Conservation (phyloP, 2,888 invertebrate genomes). For the Caenorhabditis virilis region DNA sequence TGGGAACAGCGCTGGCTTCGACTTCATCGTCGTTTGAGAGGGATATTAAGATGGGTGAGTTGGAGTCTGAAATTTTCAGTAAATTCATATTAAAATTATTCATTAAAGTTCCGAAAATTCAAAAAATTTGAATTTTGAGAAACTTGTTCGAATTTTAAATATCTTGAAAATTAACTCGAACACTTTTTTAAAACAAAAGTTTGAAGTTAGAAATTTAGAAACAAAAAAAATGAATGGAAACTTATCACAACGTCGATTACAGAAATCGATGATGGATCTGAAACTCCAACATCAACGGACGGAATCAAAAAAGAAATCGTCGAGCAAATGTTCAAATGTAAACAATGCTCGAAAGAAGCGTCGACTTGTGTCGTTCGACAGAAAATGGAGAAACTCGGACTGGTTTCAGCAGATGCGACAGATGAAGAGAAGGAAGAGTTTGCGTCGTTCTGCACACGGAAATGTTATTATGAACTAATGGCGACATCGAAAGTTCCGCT, state of each 20-base stretch:
- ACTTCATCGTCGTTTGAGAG: conserved; percentile 4
- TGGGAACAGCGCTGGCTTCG: conserved; percentile 10
- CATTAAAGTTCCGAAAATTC: too few species aligned
- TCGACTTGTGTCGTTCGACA: conserved; percentile 6
- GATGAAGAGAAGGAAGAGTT: conserved; percentile 68
- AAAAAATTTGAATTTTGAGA: too few species aligned
- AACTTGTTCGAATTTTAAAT: too few species aligned
- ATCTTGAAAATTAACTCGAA: too few species aligned
- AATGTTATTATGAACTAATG: conserved; percentile 86
- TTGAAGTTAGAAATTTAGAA: background rate
- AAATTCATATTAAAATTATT: too few species aligned
- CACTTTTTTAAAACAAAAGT: background rate
- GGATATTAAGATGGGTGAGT: conserved; percentile 21
- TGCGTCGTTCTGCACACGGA: conserved; percentile 81
- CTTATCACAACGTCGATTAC: background rate
- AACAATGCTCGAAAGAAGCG: conserved; percentile 9
- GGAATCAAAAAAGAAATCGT: conserved; percentile 16
- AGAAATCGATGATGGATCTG: conserved; percentile 7
- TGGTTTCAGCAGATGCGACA: conserved; percentile 8
- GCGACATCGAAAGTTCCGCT: conserved; percentile 73
- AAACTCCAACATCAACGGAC: background rate
- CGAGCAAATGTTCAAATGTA: conserved; percentile 12
- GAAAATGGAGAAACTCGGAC: conserved; percentile 14
- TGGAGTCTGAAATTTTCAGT: too few species aligned
- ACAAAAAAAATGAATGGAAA: background rate